Evolutionary conservation across 2,888 invertebrate species (phyloP), one percentile per base, ranked within the genome.

Genomic region (Caprella mutica): DNA sequence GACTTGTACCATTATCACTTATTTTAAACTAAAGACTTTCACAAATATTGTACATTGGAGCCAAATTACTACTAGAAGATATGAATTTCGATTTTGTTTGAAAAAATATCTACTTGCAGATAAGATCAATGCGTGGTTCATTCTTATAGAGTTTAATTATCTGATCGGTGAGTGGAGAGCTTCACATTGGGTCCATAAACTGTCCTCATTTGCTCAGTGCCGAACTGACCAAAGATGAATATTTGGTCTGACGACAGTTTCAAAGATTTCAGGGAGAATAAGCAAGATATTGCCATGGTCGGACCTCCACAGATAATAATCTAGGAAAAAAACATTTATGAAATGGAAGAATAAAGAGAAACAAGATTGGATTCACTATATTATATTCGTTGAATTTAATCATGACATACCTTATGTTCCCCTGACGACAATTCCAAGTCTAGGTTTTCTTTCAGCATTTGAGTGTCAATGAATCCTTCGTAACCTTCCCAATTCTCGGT

Each of bases 401-500:
- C n/a, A n/a, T 6, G n/a, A 46, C 48, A 46, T 44, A 62, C 65
- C 59, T 65, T 65, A 23, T 57, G 50, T 14, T 40, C 55, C 6
- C 57, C 55, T 27, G 56, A 53, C 19, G 65, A 59, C 23, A 55
- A 50, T 24, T 52, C 33, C 17, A 8, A 19, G 48, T 48, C 48
- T 2, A 65, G 48, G 19, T 55, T 26, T 26, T 43, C 39, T 26
- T 57, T 26, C 9, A 65, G 55, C 59, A 62, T 55, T 5, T 48
- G n/a, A 5, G 55, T 59, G 48, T 65, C 65, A 19, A 65, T 60
- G 55, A 58, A 61, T 17, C 65, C 65, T 29, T 65, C 65, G 26
- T 58, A 58, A 3, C 61, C 64, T 5, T 64, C 65, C 65, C 65
- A 65, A 48, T 65, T 30, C 29, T 64, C 65, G 1, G 64, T 60